Evolutionary conservation across 2,113 vertebrate species (phyloP), one percentile per base, ranked within the genome.

Genomic region (Indicator maculatus): DNA sequence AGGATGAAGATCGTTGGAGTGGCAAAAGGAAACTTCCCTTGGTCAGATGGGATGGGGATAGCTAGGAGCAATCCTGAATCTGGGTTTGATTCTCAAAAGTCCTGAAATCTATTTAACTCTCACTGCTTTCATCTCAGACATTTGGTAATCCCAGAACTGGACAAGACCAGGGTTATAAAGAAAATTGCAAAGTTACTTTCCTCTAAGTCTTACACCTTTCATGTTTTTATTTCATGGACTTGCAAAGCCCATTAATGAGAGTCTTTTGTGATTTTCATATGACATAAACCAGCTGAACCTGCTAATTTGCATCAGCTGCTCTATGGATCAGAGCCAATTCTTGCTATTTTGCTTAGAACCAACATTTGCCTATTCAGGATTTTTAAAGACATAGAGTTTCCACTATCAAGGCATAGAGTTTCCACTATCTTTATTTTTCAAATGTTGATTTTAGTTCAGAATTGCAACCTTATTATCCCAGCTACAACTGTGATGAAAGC

Each of bases 31-130:
- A 84, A 10, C 9, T 47, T 79, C 11, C 9, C 7, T 59, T 2
- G 0, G n/a, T 39, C 18, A 8, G 39, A 20, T 8, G 5, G 73
- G 28, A 8, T 3, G 3, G 13, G 6, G 26, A 74, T 41, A 82
- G 30, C 8, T 45, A 86, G 61, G 73, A 31, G 45, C 9, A 52
- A 19, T 5, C 1, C 19, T 39, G 50, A 78, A 14, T 41, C 28
- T 38, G 9, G 6, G 11, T 1, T 26, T 81, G 45, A 26, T 55
- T 64, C 59, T 77, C 47, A 73, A 59, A 77, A 80, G 13, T 39
- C 21, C 10, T 80, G 58, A 81, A 80, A 81, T 21, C 13, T 65
- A 6, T 72, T 73, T 9, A 67, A 1, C 15, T 61, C 26, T 69
- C 23, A 26, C 20, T 70, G 36, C 5, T 86, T 80, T 77, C 5